Percentiles rank a stretch among this genome's conserved stretches.
Conservation (phyloP, 37 sponge, comb jelly and placozoan genomes). For the Eunapius fragilis region DNA sequence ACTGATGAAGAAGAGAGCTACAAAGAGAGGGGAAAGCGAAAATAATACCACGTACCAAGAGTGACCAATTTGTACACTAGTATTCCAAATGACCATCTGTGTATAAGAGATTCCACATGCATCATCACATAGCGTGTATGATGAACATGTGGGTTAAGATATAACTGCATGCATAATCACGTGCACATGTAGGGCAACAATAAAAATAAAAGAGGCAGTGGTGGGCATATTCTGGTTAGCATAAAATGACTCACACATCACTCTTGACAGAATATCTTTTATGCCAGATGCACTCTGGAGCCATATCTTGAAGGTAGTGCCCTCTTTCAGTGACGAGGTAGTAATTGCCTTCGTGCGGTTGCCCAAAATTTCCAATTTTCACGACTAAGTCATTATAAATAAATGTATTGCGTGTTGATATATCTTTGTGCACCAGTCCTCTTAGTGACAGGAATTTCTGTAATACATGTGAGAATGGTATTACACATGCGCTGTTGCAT, state of each 20-base stretch:
- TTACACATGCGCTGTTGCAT: too few species aligned
- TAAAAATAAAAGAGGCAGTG: not conserved
- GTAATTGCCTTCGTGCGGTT: constrained; percentile 67
- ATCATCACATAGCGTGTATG: not conserved
- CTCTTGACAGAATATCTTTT: constrained; percentile 59
- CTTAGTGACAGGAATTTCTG: constrained; percentile 58
- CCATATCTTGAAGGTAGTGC: constrained; percentile 69
- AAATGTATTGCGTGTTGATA: constrained; percentile 67
- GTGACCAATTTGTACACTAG: constrained; percentile 61
- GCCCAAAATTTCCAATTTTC: constrained; percentile 57
- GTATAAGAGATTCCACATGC: not conserved
- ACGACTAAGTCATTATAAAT: constrained; percentile 52
- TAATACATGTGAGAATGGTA: too few species aligned
- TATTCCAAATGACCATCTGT: constrained; percentile 81
- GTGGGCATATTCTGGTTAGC: too few species aligned
- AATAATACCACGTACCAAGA: constrained; percentile 16
- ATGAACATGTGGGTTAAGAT: not conserved
- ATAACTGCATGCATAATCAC: not conserved
- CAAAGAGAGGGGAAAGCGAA: too few species aligned
- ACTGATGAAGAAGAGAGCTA: too few species aligned
- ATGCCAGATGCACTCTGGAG: constrained; percentile 72
- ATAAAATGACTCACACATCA: constrained; percentile 57
- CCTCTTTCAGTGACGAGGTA: constrained; percentile 72
- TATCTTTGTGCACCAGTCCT: constrained; percentile 67
- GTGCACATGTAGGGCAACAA: not conserved